Evolutionary conservation across 2,113 vertebrate species (phyloP).

Genomic region (Felis chaus): DNA sequence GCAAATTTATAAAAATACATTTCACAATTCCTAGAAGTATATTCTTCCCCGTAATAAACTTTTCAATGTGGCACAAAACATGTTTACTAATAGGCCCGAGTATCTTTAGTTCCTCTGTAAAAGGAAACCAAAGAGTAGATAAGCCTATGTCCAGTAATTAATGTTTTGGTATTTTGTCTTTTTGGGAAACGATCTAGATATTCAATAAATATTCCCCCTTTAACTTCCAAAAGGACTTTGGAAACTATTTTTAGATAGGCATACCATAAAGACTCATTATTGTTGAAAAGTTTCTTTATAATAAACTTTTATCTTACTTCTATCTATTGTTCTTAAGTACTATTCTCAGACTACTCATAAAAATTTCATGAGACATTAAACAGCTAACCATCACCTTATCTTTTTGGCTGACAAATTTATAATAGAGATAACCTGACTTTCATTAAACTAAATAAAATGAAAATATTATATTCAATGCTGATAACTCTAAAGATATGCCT

Average conservation of each 20-base stretch:
- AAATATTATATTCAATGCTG: neutral
- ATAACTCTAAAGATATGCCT: neutral
- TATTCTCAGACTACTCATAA: neutral
- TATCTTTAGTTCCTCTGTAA: neutral
- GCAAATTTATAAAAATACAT: neutral
- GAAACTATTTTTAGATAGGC: neutral
- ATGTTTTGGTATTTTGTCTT: neutral
- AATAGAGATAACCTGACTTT: neutral
- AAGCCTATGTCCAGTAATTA: neutral
- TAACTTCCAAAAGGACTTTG: neutral
- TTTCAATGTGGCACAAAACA: neutral
- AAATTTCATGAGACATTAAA: neutral
- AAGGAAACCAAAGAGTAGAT: neutral
- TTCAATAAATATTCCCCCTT: neutral
- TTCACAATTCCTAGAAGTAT: neutral
- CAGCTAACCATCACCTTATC: neutral
- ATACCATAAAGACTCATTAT: neutral
- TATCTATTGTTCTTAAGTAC: neutral
- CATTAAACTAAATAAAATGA: neutral
- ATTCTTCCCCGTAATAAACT: neutral
- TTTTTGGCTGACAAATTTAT: neutral
- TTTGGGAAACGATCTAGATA: neutral
- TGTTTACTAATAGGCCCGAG: neutral
- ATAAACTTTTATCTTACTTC: neutral
- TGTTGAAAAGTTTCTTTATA: neutral